Evolutionary conservation across 2,113 vertebrate species (phyloP), one percentile per base, ranked within the genome.

Genomic region (Paracanthobrama guichenoti): DNA sequence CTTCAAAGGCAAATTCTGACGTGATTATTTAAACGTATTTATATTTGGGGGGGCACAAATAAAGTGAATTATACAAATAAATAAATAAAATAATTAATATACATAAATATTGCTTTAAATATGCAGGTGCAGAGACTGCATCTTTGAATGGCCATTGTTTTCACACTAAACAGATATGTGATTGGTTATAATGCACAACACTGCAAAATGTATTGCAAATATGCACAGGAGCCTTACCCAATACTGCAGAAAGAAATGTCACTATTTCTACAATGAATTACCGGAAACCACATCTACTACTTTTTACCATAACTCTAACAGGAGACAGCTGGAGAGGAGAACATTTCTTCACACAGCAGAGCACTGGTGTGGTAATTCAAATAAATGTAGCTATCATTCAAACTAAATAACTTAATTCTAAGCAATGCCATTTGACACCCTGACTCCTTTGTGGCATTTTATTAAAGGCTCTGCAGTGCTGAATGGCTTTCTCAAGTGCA

Each of bases 281-380:
- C 66, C 35, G 0, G 10, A 69, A 69, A 69, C 20, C 20, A 42
- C 35, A 5, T 69, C 9, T 42, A 22, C 31, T 20, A 69, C 31
- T 69, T 69, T 39, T 69, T 39, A 69, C 18, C 18, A 10, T 69
- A 69, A 69, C 66, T 69, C 42, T 69, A 69, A 42, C 35, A 69
- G 20, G 0, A 69, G 66, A 69, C 35, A 69, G 35, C 66, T 39
- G 8, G 18, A 11, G 18, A 69, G 42, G 3, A 53, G 24, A 75
- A 31, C 12, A 53, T 50, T 50, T 50, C 13, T 75, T 75, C 6
- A 53, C n/a, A 26, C 14, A 75, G 44, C n/a, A 50, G 46, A 75
- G 24, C 24, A 28, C 13, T 31, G 24, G 72, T 75, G n/a, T 50
- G 13, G 50, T 35, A 22, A 57, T 77, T 35, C 39, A 62, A 79